These are phyloP conservation scores for Eilema caniola DNA, from an alignment of 2,888 invertebrate species.

Conservation along the genomic window DNA sequence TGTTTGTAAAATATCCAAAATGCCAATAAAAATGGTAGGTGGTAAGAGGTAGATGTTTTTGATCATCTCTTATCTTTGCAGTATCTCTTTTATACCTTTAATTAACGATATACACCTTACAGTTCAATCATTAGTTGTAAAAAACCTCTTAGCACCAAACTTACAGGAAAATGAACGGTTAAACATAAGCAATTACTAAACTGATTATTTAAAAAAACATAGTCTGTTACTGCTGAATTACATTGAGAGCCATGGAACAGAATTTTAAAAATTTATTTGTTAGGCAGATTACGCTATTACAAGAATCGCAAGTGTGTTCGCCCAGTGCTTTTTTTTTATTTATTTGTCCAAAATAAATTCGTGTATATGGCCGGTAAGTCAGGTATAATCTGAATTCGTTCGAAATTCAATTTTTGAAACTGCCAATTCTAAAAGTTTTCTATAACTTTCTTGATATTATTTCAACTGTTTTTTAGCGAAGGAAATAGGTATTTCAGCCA, in stretches of 20 bases:
- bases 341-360: conserved; percentile 51
- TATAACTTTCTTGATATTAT: conserved; percentile 22
- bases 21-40: neutral
- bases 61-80: neutral
- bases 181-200: no score
- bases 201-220: no score
- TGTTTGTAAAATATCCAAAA: neutral
- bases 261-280: neutral
- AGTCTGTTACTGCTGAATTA: neutral
- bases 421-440: conserved; percentile 14
- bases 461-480: conserved; percentile 55
- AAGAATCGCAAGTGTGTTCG: conserved; percentile 33
- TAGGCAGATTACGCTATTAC: neutral
- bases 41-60: neutral
- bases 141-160: neutral
- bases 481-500: conserved; percentile 73
- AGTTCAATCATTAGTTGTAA: neutral
- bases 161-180: neutral
- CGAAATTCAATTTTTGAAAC: conserved; percentile 28
- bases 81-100: conserved; percentile 5
- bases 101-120: conserved; percentile 15
- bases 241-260: neutral
- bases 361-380: conserved; percentile 49
- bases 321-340: conserved; percentile 21
- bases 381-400: conserved; percentile 30